Evolutionary conservation across 2,888 invertebrate genomes (phyloP), one percentile per base, ranked within the genome.

Genomic region (Standfussiana lucernea): DNA sequence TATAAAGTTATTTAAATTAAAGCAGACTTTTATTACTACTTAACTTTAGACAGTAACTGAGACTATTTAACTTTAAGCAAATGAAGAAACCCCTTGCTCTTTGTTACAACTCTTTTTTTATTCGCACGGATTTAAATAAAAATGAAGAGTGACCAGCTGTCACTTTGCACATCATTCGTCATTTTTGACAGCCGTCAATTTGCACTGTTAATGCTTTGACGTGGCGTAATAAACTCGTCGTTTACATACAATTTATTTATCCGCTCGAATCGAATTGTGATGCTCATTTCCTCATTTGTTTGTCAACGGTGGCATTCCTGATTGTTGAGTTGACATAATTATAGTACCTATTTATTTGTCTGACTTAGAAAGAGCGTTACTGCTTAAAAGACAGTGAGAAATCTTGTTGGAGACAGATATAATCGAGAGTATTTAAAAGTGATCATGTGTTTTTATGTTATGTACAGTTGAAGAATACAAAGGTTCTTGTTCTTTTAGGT

Each of bases 211-310:
- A 21, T 4, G 1, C 69, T 56, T 35, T 40, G 1, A 8, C 28
- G n/a, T 69, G 11, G 11, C 64, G 2, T 59, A 6, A 13, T 69
- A 65, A n/a, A 75, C 11, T 80, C 21, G 47, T 65, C 68, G 56
- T 69, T 75, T 59, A 50, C 47, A 28, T 45, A n/a, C 42, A 32
- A 75, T 80, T 80, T 75, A 80, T 80, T 69, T 65, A 75, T 80
- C 61, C 69, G 69, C 50, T 32, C 2, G 21, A 40, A 18, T 68
- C 18, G 21, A 62, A 50, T 80, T 80, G 72, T 65, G 73, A 40
- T 76, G 28, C 72, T 59, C 24, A 56, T 68, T 70, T 37, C 37
- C 67, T 18, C 64, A 37, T 80, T 80, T 72, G 50, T 69, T 73
- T 77, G 83, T 82, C 79, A 71, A 67, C 73, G 50, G 13, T 37